Percentiles rank a stretch among this genome's conserved stretches.
These are phyloP conservation scores for Zelostemma sp. DNA, from an alignment of 1,140 invertebrate species.

Conservation along the genomic window DNA sequence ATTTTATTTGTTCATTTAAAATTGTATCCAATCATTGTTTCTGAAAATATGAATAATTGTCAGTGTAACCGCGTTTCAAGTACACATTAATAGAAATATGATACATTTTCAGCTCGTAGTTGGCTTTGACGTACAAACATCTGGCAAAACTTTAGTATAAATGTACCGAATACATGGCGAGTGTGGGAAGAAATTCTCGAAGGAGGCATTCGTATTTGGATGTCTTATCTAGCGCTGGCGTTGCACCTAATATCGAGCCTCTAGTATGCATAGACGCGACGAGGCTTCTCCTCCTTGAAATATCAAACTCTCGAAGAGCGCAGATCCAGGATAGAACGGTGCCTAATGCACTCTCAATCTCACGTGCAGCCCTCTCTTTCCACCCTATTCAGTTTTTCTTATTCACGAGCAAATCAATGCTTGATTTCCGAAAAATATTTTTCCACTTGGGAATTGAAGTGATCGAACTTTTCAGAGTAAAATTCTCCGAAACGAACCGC, in stretches of 20 bases:
- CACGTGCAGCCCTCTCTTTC: conserved; percentile 5
- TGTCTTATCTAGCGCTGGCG: conserved; percentile 25
- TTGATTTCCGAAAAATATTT: neutral
- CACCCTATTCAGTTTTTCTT: neutral
- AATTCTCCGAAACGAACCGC: too few relatives aligned
- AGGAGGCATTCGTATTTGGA: conserved; percentile 29
- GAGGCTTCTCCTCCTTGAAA: conserved; percentile 25
- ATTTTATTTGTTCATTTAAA: too few relatives aligned
- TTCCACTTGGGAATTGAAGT: too few relatives aligned
- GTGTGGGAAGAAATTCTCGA: conserved; percentile 25
- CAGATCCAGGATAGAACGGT: conserved; percentile 36
- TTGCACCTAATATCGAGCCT: conserved; percentile 35
- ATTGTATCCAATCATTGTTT: too few relatives aligned
- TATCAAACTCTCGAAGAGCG: conserved; percentile 34
- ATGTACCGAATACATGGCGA: conserved; percentile 35
- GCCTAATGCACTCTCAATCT: conserved; percentile 31
- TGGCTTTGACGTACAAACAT: neutral
- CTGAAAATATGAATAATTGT: too few relatives aligned
- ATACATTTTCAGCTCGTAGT: neutral
- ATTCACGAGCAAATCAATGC: neutral
- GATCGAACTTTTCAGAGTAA: too few relatives aligned
- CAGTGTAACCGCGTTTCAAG: neutral
- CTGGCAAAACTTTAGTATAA: conserved; percentile 30
- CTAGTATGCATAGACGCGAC: conserved; percentile 38
- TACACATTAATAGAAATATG: conserved; percentile 11